Base-by-base conservation (phyloP, 2,888 invertebrate genomes). In the Leptura quadrifasciata region DNA sequence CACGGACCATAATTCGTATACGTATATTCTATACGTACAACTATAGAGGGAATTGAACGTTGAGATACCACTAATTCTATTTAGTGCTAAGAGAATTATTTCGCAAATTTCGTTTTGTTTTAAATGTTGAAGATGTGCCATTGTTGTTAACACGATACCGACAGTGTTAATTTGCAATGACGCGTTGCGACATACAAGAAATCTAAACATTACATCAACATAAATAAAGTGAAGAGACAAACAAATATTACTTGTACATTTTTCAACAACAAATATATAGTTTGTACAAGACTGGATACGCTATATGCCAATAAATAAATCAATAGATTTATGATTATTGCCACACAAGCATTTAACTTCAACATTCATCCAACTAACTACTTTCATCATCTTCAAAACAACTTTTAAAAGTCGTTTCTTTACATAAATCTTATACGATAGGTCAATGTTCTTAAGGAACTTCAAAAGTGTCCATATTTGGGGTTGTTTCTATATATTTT, bases 371-470 rank as follows among this genome's bases (percentile, higher is more conserved):
- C 76, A 63, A 54, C 69, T 74, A 75, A 80, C 75, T 76, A 80
- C 82, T 82, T 82, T 82, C 82, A 81, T 80, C 80, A 79, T 31
- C 74, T 72, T 73, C 80, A 76, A 79, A 79, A 77, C 79, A 81
- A 81, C 79, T 79, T 80, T 79, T 79, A 78, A 79, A 76, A 78
- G 74, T 71, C 61, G 47, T 76, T 75, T 78, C 73, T 76, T 75
- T 75, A 72, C 70, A 75, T 57, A 18, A 57, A 57, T 57, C 47
- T 65, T 64, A 52, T 52, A 52, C 15, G 24, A 65, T 27, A 52
- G 65, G 65, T 65, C 65, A 52, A 65, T 52, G 65, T 52, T 2
- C 65, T 24, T 47, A 47, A 52, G 47, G 52, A 52, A 65, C 65
- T 65, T 35, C 39, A 21, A 61, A 61, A 2, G 63, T 20, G 17